Base-by-base conservation (phyloP, 2,797 vertebrate species). In the Ptychobarbus kaznakovi region DNA sequence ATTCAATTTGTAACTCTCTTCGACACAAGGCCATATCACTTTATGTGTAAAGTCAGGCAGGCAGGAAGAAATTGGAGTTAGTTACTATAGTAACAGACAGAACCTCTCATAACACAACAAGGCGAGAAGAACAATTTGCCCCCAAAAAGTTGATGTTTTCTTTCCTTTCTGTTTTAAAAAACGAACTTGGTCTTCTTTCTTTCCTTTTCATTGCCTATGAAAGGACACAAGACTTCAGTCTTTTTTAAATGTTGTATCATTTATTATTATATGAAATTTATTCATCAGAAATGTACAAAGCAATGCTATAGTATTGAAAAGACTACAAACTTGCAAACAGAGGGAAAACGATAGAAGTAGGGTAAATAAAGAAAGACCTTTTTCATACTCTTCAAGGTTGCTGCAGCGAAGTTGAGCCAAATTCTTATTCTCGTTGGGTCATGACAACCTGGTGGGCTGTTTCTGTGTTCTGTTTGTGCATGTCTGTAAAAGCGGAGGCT, bases 381-480 rank as follows among this genome's bases (percentile, higher is more conserved):
- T 88, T 86, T 84, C 90, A 87, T 92, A 90, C 92, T 93, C 89
- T 90, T 92, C 95, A 95, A 95, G 94, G 95, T 85, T 87, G 63
- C 49, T 77, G 76, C 79, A 80, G 87, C 89, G 90, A 89, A 93
- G 79, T 92, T 90, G 90, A 93, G 93, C 94, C 93, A 95, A 90
- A 93, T 89, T 92, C 91, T 81, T 91, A 92, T 94, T 92, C 92
- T 92, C 86, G 86, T 88, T 90, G 90, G 94, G 95, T 96, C 94
- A 95, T 84, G 90, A 93, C 91, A 94, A 95, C 93, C 94, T 94
- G 88, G 83, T 89, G 86, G 87, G 42, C 83, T 89, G 77, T 84
- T 85, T 82, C 80, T 81, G 74, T 40, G 35, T 92, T 92, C 91
- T 84, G 91, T 93, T 92, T 93, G 90, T 91, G 90, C 89, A 90